Percentiles rank a stretch among this genome's conserved stretches.
phyloP scores from a whole-genome alignment of 1,140 invertebrate genomes.

The Parasteatoda tepidariorum region DNA sequence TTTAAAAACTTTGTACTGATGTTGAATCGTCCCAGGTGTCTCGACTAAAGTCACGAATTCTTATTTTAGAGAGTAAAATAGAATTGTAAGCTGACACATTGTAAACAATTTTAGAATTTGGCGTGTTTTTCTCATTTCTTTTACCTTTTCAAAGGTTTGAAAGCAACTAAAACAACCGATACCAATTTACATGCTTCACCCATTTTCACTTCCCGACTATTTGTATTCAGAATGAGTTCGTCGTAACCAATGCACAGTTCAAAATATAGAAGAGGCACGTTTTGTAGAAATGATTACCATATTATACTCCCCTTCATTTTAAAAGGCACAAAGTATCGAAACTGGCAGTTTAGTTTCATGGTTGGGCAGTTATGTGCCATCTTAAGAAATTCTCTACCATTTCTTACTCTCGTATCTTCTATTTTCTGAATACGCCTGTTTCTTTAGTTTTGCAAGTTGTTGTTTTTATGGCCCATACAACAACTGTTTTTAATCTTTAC shows the following conservation, averaged over 20 bases:
- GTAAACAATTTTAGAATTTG: neutral
- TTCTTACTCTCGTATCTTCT: neutral
- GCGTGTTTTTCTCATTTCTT: neutral
- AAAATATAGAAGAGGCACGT: constrained; percentile 32
- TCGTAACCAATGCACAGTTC: constrained; percentile 38
- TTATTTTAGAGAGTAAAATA: neutral
- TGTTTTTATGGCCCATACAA: neutral
- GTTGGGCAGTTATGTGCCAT: constrained; percentile 6
- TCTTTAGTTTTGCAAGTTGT: neutral
- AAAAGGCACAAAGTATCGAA: constrained; percentile 29
- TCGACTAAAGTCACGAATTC: neutral
- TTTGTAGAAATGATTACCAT: constrained; percentile 48
- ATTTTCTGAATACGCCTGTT: constrained; percentile 2
- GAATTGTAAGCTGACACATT: neutral
- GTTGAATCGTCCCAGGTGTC: neutral
- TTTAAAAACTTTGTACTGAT: too few species aligned
- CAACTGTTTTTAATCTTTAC: constrained; percentile 51
- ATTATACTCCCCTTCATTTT: constrained; percentile 16
- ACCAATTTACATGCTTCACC: constrained; percentile 36
- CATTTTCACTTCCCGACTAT: constrained; percentile 36
- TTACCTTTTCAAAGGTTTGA: neutral
- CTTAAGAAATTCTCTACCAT: constrained; percentile 31
- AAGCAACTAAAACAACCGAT: constrained; percentile 9
- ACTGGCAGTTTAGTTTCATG: constrained; percentile 50
- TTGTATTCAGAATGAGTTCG: constrained; percentile 44